Base-by-base conservation (phyloP, 2,888 invertebrate genomes). In the Amphipyra berbera region DNA sequence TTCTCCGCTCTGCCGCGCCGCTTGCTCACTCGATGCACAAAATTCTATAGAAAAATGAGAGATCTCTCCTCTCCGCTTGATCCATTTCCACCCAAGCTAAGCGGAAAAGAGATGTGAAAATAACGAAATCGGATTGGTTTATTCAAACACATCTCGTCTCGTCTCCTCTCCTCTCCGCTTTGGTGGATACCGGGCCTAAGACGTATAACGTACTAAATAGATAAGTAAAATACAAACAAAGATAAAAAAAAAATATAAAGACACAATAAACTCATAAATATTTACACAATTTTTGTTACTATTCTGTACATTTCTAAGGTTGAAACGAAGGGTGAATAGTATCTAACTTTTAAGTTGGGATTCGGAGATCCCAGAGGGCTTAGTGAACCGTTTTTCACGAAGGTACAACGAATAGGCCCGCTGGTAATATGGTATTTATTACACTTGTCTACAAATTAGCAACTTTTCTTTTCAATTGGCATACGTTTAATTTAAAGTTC, bases 351-450 rank as follows among this genome's bases (percentile, higher is more conserved):
- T 59, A 47, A 60, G 62, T 63, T 64, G 46, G 48, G 44, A 52
- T 59, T 58, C 46, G 33, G 27, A 10, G 27, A 54, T 70, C 70
- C 67, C 63, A 40, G 47, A 52, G 33, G 63, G 59, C 41, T 53
- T 44, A 50, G 15, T 45, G 33, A 59, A 57, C 56, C 53, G 52
- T 63, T 76, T 60, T 66, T 76, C 62, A 58, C 42, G 41, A n/a
- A n/a, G n/a, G n/a, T 66, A 60, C 47, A 72, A 49, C 46, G 54
- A 60, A 69, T 66, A 52, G 42, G 45, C 27, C 50, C 37, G 30
- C 37, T 67, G 56, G 61, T 75, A 76, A 60, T 63, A 59, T 45
- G 40, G 14, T 73, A 58, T 57, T 61, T 73, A 59, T 63, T 67
- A 37, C 14, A 15, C n/a, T 58, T n/a, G 9, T 35, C 6, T 10